Evolutionary conservation across 2,797 vertebrate species (phyloP), one percentile per base, ranked within the genome.

Genomic region (Onychomys arenicola): DNA sequence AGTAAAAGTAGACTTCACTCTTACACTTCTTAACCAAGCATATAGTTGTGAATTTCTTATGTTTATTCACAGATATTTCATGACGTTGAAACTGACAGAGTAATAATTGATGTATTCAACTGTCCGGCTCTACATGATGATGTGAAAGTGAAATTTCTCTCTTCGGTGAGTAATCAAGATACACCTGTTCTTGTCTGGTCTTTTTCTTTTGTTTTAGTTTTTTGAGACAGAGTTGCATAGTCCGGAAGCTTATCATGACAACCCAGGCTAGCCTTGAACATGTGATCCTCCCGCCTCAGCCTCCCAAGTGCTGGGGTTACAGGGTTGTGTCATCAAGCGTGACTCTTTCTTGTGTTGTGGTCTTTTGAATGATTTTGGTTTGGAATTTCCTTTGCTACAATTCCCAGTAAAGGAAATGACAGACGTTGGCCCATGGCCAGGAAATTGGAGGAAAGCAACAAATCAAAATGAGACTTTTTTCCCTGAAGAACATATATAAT

Each of bases 91-190:
- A 99, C 43, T 92, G 99, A 99, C 61, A 98, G 98, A 29, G 98
- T 98, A 40, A 98, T 99, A 93, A 99, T 99, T 98, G 98, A 99
- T 86, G 98, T 99, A 52, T 98, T 99, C 97, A 98, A 98, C n/a
- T 99, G 99, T 83, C 99, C 99, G 49, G 94, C 98, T 59, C 98
- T 99, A 65, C 98, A 98, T 27, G 99, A 99, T 2, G 99, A 99
- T 76, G 99, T 99, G 59, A 99, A 99, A 98, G 98, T 99, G 98
- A 99, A 99, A 98, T 99, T 99, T 98, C 99, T 99, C 83, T 99
- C 99, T 93, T 98, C 99, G 57, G 99, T 99, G 97, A 99, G 99
- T 99, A 94, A 78, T 59, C 2, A 27, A 67, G 55, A 89, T 67
- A 27, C 2, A n/a, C 13, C 8, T 73, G 1, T 90, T 87, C 32